These are phyloP conservation scores for Aulostomus chinensis DNA, from an alignment of 2,797 vertebrate species.

Conservation along the genomic window DNA sequence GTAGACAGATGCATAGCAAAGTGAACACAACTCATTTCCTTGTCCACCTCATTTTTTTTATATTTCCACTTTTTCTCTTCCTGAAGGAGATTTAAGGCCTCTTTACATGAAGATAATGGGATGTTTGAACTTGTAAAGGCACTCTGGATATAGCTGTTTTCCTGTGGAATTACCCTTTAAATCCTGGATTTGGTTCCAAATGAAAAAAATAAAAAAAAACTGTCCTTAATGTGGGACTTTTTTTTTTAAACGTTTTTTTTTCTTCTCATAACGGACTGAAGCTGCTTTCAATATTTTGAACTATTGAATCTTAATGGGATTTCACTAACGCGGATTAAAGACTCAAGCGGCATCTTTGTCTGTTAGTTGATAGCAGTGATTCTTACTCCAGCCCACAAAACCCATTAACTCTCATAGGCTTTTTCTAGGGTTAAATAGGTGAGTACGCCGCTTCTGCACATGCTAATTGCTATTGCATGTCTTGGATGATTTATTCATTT, in stretches of 20 bases:
- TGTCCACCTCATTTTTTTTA: slow-evolving; percentile 50
- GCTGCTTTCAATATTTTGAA: slow-evolving; percentile 65
- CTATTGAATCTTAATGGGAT: slow-evolving; percentile 77
- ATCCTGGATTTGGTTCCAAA: slow-evolving; percentile 69
- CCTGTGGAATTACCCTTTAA: slow-evolving; percentile 78
- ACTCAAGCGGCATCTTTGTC: slow-evolving; percentile 68
- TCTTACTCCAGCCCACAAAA: slow-evolving; percentile 54
- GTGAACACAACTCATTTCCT: slow-evolving; percentile 62
- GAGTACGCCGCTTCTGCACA: slow-evolving; percentile 66
- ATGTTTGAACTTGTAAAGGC: slow-evolving; percentile 60
- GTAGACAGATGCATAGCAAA: slow-evolving; percentile 58
- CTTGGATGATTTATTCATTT: slow-evolving; percentile 19
- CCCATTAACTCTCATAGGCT: slow-evolving; percentile 36
- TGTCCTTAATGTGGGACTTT: slow-evolving; percentile 55
- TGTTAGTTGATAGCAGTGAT: slow-evolving; percentile 55
- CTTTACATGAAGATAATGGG: slow-evolving; percentile 66
- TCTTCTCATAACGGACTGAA: slow-evolving; percentile 74
- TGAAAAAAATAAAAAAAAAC: slow-evolving; percentile 51
- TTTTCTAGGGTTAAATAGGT: slow-evolving; percentile 70
- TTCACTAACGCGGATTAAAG: slow-evolving; percentile 74
- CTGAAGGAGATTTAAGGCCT: slow-evolving; percentile 65
- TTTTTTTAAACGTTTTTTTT: slow-evolving; percentile 25
- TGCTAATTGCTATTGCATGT: slow-evolving; percentile 46
- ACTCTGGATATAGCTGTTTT: slow-evolving; percentile 74
- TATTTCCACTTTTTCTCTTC: slow-evolving; percentile 47